Evolutionary conservation across 2,113 vertebrate species (phyloP), one percentile per base, ranked within the genome.

Genomic region (Neolamprologus falcicula): DNA sequence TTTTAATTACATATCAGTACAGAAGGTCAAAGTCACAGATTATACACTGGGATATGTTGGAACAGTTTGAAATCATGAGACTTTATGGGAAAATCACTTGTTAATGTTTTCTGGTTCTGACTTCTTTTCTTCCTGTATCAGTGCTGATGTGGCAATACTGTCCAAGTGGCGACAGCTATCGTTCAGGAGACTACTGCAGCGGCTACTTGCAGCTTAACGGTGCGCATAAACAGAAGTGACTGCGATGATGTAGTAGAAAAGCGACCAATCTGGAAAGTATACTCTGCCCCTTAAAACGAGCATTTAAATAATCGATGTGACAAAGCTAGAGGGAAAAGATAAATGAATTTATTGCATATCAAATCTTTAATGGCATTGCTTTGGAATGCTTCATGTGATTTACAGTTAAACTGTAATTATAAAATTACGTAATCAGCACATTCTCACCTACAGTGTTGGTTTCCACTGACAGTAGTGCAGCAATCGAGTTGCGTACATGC

Each of bases 361-460:
- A 71, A 24, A 26, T 73, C 21, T 3, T 42, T 73, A 73, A 45
- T 45, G 13, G 5, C 5, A 26, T 61, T 83, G 3, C 50, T 83
- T 84, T 9, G 5, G 7, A 21, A 40, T 7, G 50, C 40, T 59
- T 83, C 53, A 28, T 80, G 37, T 92, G 90, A 94, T 95, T 94
- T 94, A 92, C 82, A 90, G 85, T 89, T 89, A 93, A 92, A 94
- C 3, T 5, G 71, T 37, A 14, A 92, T 87, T 79, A 89, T 90
- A 88, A 92, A 93, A 86, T 93, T 86, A 85, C 90, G 89, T 89
- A 94, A 93, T 87, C 42, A 80, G 17, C 88, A 87, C 87, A 83
- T 93, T 94, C 90, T 91, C 94, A 96, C 91, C 89, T 95, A 92
- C 84, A 21, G 84, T 89, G 83, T 86, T 87, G 83, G 83, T 89